Base-by-base conservation (phyloP, 2,113 vertebrate species). In the Pogona vitticeps region DNA sequence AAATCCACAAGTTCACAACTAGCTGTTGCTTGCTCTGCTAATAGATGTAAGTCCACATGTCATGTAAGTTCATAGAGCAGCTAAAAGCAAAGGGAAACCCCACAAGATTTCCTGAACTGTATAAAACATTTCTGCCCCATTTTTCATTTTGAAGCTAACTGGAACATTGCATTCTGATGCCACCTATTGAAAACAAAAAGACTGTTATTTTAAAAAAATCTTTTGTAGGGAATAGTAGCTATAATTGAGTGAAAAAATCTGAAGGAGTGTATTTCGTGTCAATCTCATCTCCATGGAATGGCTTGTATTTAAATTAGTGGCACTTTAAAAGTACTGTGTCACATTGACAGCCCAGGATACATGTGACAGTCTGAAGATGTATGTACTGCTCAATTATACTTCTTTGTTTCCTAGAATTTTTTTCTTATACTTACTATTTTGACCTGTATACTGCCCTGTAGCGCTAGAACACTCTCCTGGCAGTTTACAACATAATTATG, bases 101-200 rank as follows among this genome's bases (percentile, higher is more conserved):
- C 31, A 33, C 1, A 4, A 80, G n/a, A n/a, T n/a, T 1, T 88
- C 61, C 88, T 76, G 65, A 8, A 4, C 14, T 76, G 1, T 87
- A 14, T 76, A 6, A 72, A 33, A 38, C 18, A 75, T 72, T 76
- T 84, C 7, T 83, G 18, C 20, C 40, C 73, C 28, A 59, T 15
- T 83, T 73, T 73, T 73, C 33, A 63, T n/a, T 59, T 42, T 70
- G 28, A 5, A 17, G 21, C 63, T 63, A 73, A 73, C 6, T 59
- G n/a, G 40, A 83, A 12, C 26, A 31, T 28, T 20, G 58, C 18
- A 46, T 76, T 65, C 63, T 63, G 71, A 58, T 84, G 71, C 82
- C 82, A 75, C 72, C 82, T 76, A 42, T 71, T 75, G 70, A 75
- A 83, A 58, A 59, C 21, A 56, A 83, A 33, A 72, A 75, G 33